Conservation (phyloP, 2,797 vertebrate species). For the Sebastes cheni region DNA sequence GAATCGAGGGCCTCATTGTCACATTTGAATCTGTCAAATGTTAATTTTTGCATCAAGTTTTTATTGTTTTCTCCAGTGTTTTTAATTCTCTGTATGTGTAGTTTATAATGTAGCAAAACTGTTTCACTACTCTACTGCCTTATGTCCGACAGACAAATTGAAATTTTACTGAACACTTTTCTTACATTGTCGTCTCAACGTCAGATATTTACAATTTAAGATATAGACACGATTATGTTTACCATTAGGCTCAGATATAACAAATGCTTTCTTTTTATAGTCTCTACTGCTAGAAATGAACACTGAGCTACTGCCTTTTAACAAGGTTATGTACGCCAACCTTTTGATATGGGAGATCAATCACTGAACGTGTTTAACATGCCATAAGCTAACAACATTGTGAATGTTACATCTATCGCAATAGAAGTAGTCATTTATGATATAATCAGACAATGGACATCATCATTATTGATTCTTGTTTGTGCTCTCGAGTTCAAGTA, state of each 20-base stretch:
- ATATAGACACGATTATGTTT: constrained; percentile 76
- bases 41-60: constrained; percentile 67
- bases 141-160: constrained; percentile 67
- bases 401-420: constrained; percentile 72
- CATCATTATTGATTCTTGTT: constrained; percentile 62
- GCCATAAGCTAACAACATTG: constrained; percentile 72
- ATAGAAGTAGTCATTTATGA: constrained; percentile 68
- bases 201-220: constrained; percentile 75
- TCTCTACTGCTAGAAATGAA: constrained; percentile 80
- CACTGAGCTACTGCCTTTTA: constrained; percentile 80
- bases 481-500: constrained; percentile 61
- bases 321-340: constrained; percentile 66
- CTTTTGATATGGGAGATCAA: constrained; percentile 74
- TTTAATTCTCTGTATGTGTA: constrained; percentile 76
- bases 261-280: constrained; percentile 77
- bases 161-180: constrained; percentile 72
- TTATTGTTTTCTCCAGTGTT: constrained; percentile 69
- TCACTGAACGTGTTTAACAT: constrained; percentile 72
- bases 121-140: constrained; percentile 67
- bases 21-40: constrained; percentile 49
- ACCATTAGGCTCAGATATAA: constrained; percentile 77
- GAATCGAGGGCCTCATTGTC: constrained; percentile 44
- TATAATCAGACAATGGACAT: constrained; percentile 56
- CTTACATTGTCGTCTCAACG: constrained; percentile 67
- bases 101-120: constrained; percentile 72